Percentiles rank a stretch among this genome's conserved stretches.
These are phyloP conservation scores for Ceraclea dissimilis DNA, from an alignment of 2,888 invertebrate genomes.

Conservation along the genomic window DNA sequence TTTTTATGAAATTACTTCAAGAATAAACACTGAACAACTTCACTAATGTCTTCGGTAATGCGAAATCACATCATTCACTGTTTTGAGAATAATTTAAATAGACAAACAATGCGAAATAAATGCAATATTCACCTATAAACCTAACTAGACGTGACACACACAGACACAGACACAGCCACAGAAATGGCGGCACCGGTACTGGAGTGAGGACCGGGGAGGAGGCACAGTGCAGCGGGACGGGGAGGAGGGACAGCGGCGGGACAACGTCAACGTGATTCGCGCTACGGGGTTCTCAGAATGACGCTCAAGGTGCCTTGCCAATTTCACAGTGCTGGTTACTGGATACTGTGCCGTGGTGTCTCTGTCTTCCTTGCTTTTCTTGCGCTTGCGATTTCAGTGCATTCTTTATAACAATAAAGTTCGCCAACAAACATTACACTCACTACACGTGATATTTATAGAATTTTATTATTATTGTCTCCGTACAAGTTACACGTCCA, in stretches of 20 bases:
- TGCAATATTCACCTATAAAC: slow-evolving; percentile 53
- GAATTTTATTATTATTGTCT: slow-evolving; percentile 16
- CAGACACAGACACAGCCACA: slow-evolving; percentile 50
- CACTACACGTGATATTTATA: slow-evolving; percentile 21
- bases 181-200: slow-evolving; percentile 57
- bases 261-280: slow-evolving; percentile 59
- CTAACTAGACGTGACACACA: slow-evolving; percentile 53
- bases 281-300: slow-evolving; percentile 70
- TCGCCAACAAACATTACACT: slow-evolving; percentile 14
- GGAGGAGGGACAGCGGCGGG: slow-evolving; percentile 32
- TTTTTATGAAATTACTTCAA: slow-evolving; percentile 17
- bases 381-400: slow-evolving; percentile 41
- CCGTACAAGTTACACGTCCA: background rate
- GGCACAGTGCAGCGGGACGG: background rate
- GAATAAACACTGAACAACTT: slow-evolving; percentile 6
- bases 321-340: too few relatives aligned
- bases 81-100: slow-evolving; percentile 30
- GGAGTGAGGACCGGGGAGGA: background rate
- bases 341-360: background rate
- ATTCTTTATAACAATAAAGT: slow-evolving; percentile 32
- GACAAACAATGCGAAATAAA: slow-evolving; percentile 24
- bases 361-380: background rate
- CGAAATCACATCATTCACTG: slow-evolving; percentile 37
- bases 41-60: slow-evolving; percentile 6
- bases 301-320: slow-evolving; percentile 66